Percentiles rank a stretch among this genome's conserved stretches.
These are phyloP conservation scores for Polyergus mexicanus DNA, from an alignment of 1,140 invertebrate species.

Conservation along the genomic window DNA sequence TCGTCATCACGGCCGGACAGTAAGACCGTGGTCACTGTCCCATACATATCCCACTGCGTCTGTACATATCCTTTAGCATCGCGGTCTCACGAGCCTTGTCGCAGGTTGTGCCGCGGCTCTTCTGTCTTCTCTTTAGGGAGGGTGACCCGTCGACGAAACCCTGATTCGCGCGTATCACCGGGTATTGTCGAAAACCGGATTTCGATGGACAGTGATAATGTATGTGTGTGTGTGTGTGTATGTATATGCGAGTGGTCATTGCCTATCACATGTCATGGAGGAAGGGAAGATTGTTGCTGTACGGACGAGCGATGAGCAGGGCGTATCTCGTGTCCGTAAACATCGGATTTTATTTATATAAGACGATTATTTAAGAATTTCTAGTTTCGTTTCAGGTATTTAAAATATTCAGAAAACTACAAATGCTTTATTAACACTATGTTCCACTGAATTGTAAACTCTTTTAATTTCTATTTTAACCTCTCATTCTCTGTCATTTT, in stretches of 20 bases:
- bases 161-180: conserved; percentile 62
- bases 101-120: conserved; percentile 68
- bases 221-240: background rate
- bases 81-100: conserved; percentile 59
- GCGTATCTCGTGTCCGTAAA: background rate
- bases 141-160: conserved; percentile 58
- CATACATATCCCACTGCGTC: conserved; percentile 45
- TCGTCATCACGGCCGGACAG: conserved; percentile 64
- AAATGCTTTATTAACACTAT: no score
- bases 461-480: background rate
- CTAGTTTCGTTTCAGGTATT: background rate
- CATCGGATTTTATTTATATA: conserved; percentile 28
- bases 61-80: conserved; percentile 31
- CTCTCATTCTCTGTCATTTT: background rate
- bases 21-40: conserved; percentile 70
- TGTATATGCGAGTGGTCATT: conserved; percentile 62
- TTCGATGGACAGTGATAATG: conserved; percentile 70
- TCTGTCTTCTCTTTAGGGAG: conserved; percentile 62
- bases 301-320: background rate
- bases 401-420: background rate
- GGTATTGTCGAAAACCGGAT: conserved; percentile 78
- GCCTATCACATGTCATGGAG: conserved; percentile 27
- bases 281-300: conserved; percentile 29
- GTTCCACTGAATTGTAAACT: background rate
- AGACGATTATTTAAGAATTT: background rate